Conservation (phyloP, 2,888 invertebrate species). For the Phytoseiulus persimilis region DNA sequence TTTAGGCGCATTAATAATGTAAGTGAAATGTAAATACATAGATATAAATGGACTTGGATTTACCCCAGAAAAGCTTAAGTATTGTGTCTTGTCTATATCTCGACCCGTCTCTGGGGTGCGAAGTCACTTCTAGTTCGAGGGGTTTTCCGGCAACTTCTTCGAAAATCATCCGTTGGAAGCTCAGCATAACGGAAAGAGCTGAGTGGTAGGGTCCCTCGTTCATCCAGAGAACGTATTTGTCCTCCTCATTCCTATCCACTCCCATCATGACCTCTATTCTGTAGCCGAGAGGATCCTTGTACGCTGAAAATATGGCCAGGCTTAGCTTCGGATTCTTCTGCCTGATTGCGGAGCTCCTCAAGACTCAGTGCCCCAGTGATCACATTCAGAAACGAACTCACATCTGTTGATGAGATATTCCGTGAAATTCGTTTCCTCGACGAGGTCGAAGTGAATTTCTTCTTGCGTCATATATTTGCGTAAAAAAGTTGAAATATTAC, state of each 20-base stretch:
- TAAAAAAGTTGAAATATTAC: background rate
- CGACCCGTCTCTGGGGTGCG: slow-evolving; percentile 10
- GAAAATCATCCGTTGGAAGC: background rate
- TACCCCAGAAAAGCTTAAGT: slow-evolving; percentile 25
- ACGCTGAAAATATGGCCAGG: background rate
- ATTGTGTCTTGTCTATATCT: background rate
- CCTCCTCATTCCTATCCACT: background rate
- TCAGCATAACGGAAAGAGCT: background rate
- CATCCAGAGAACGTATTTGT: background rate
- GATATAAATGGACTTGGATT: background rate
- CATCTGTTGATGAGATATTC: slow-evolving; percentile 1
- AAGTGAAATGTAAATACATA: no score
- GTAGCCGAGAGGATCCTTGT: slow-evolving; percentile 19
- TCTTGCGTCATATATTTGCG: background rate
- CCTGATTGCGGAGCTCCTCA: background rate
- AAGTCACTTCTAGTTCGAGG: background rate
- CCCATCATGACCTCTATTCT: slow-evolving; percentile 11
- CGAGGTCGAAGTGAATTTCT: background rate
- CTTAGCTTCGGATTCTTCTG: no score
- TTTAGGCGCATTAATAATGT: background rate
- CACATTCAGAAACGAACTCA: background rate
- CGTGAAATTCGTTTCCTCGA: background rate
- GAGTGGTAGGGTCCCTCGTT: slow-evolving; percentile 10
- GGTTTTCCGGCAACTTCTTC: background rate
- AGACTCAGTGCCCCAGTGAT: no score